phyloP scores from a whole-genome alignment of 2,113 vertebrate species.

The Morone chrysops region DNA sequence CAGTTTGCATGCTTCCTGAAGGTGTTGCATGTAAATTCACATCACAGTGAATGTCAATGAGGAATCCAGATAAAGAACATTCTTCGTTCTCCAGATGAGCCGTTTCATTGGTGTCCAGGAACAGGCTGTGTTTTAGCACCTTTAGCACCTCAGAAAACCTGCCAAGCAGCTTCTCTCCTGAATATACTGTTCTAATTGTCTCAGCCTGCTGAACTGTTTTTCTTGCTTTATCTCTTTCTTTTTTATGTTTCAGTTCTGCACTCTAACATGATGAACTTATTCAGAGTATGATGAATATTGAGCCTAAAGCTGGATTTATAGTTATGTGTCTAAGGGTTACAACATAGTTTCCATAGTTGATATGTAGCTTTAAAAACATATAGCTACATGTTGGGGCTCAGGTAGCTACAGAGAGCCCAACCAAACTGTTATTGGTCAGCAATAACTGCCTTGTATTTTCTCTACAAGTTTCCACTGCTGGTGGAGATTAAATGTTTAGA shows the following conservation, averaged over 20 bases:
- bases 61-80: constrained; percentile 35
- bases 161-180: constrained; percentile 62
- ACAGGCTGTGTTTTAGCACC: constrained; percentile 63
- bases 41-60: constrained; percentile 61
- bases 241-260: constrained; percentile 31
- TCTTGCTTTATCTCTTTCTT: constrained; percentile 20
- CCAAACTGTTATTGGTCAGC: background rate
- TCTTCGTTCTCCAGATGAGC: constrained; percentile 58
- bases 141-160: constrained; percentile 47
- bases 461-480: background rate
- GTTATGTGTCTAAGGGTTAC: background rate
- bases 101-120: constrained; percentile 61
- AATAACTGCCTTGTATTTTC: background rate
- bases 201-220: constrained; percentile 37
- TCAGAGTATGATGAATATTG: background rate
- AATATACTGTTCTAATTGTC: constrained; percentile 7
- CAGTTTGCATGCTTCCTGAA: constrained; percentile 14
- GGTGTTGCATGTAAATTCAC: constrained; percentile 58
- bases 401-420: background rate
- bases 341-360: background rate
- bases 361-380: background rate
- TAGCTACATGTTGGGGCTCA: background rate
- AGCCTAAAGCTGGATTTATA: background rate
- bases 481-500: background rate
- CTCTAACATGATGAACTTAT: background rate